Evolutionary conservation across 2,113 vertebrate species (phyloP).

Genomic region (Paradoxurus hermaphroditus): DNA sequence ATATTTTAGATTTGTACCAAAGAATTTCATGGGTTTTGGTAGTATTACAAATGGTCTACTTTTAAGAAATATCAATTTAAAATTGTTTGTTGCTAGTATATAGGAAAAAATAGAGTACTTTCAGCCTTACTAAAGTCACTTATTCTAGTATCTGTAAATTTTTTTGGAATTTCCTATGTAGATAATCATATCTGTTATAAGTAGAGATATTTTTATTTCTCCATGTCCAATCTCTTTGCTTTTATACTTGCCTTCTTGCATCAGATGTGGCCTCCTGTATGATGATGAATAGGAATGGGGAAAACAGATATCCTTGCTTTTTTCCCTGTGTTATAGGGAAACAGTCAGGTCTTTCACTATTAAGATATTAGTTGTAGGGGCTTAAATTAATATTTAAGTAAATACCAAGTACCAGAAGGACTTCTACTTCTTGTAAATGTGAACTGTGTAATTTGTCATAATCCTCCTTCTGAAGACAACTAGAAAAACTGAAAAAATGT

Average conservation of each 20-base stretch:
- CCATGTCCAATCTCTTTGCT: not conserved
- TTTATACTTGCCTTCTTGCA: not conserved
- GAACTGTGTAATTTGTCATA: not conserved
- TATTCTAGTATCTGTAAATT: not conserved
- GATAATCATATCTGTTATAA: not conserved
- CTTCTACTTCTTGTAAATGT: not conserved
- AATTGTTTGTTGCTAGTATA: not conserved
- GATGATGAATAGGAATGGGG: not conserved
- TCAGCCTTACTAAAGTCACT: not conserved
- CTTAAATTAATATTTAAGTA: slow-evolving; percentile 7
- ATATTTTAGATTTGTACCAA: not conserved
- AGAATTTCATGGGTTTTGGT: not conserved
- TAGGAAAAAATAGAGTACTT: not conserved
- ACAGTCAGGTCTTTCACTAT: not conserved
- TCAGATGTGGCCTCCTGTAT: not conserved
- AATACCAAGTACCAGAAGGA: not conserved
- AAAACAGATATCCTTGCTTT: not conserved
- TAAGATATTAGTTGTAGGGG: not conserved
- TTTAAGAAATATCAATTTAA: not conserved
- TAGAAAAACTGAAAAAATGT: not conserved
- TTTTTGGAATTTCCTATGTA: not conserved
- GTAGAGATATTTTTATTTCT: not conserved
- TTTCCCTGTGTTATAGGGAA: not conserved
- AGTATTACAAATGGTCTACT: not conserved
- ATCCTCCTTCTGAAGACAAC: not conserved